Conservation (phyloP, 1,140 invertebrate genomes). For the Heterodera carotae region DNA sequence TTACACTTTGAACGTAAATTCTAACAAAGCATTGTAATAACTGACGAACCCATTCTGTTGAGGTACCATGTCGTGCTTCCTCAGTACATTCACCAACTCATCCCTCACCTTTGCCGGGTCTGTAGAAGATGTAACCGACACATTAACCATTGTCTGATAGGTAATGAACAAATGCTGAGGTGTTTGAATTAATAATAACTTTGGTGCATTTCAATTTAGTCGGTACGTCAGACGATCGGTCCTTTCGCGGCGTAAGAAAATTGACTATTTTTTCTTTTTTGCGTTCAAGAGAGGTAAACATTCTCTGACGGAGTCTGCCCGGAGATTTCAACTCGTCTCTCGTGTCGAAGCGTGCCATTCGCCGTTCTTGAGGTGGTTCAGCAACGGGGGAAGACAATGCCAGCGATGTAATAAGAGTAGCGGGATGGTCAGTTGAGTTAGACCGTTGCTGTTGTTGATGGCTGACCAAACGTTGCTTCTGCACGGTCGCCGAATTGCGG, state of each 20-base stretch:
- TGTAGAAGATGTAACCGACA: constrained; percentile 53
- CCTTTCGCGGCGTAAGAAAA: constrained; percentile 41
- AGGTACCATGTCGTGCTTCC: constrained; percentile 37
- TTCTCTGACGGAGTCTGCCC: constrained; percentile 39
- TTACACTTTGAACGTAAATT: no score
- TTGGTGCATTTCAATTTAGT: constrained; percentile 36
- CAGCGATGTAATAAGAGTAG: not conserved
- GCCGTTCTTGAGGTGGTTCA: constrained; percentile 9
- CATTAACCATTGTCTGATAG: constrained; percentile 47
- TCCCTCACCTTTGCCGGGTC: constrained; percentile 47
- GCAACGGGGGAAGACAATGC: not conserved
- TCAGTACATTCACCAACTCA: constrained; percentile 45
- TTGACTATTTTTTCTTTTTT: constrained; percentile 46
- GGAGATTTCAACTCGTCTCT: constrained; percentile 14
- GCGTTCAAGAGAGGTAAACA: constrained; percentile 52
- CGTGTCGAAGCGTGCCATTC: constrained; percentile 14
- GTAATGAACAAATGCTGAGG: not conserved
- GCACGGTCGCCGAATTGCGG: not conserved
- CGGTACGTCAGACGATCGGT: constrained; percentile 32
- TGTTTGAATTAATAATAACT: constrained; percentile 8
- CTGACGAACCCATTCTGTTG: constrained; percentile 40
- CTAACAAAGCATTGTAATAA: no score
- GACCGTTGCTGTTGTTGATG: not conserved
- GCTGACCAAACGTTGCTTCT: not conserved
- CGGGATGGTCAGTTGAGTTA: constrained; percentile 1